Conservation (phyloP, 2,797 vertebrate genomes). For the Spea hammondii region DNA sequence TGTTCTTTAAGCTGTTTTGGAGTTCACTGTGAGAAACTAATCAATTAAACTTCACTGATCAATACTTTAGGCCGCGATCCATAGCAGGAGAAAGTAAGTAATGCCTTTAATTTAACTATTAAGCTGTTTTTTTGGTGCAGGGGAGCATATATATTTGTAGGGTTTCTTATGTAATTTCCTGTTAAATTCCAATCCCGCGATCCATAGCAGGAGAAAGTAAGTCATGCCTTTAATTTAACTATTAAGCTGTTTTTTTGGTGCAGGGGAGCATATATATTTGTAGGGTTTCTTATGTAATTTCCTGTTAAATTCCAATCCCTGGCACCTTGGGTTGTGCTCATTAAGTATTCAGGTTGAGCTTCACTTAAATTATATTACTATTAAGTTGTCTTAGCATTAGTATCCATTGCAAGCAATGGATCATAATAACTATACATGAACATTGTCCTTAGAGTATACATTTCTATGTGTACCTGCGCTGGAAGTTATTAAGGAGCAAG, state of each 20-base stretch:
- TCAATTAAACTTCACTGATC: constrained; percentile 45
- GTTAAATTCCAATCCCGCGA: background rate
- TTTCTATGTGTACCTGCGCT: too few species aligned
- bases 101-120: background rate
- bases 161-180: background rate
- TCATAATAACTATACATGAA: too few species aligned
- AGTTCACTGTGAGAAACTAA: constrained; percentile 37
- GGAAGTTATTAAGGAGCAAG: too few species aligned
- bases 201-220: constrained; percentile 36
- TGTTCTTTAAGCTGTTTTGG: constrained; percentile 39
- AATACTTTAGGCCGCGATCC: constrained; percentile 28
- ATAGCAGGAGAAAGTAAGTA: constrained; percentile 36
- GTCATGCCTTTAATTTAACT: background rate
- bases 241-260: background rate
- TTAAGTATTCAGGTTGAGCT: too few species aligned
- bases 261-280: background rate
- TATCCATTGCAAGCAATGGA: too few species aligned
- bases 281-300: background rate
- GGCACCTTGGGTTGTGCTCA: too few species aligned
- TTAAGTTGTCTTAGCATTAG: too few species aligned
- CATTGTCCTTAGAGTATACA: too few species aligned
- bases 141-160: background rate
- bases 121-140: background rate
- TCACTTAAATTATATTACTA: too few species aligned
- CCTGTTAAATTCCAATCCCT: too few species aligned